Evolutionary conservation across 2,888 invertebrate species (phyloP).

Genomic region (Lithodes maja): DNA sequence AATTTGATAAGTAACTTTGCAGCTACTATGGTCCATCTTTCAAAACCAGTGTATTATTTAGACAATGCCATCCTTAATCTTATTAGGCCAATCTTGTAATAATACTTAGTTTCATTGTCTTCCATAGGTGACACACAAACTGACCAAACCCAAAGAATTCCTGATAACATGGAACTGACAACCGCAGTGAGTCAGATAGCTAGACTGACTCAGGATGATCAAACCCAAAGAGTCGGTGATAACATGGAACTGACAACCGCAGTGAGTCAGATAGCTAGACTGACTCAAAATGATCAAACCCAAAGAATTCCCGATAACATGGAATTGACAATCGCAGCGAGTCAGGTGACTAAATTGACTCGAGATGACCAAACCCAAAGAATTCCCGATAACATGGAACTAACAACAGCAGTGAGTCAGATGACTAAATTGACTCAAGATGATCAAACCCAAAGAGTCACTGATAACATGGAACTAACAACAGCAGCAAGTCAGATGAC

Average conservation of each 20-base stretch:
- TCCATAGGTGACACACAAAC: no score
- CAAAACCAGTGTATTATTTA: no score
- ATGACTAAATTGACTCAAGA: background rate
- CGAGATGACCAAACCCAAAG: background rate
- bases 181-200: background rate
- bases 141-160: background rate
- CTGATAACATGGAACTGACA: constrained; percentile 21
- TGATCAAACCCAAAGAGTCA: background rate
- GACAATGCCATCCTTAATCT: no score
- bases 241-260: constrained; percentile 22
- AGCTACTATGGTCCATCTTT: no score
- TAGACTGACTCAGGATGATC: background rate
- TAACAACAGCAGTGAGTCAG: constrained; percentile 19
- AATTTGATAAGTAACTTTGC: no score
- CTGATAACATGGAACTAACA: constrained; percentile 20
- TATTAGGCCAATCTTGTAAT: no score
- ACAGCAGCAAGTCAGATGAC: background rate
- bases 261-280: background rate
- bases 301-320: background rate
- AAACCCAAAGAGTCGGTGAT: background rate
- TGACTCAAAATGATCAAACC: background rate
- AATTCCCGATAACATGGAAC: background rate
- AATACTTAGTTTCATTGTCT: no score
- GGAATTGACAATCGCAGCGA: background rate
- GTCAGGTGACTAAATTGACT: background rate